A percentile compares a stretch with the other conserved stretches of the same genome.
These are phyloP conservation scores for Shinisaurus crocodilurus DNA, from an alignment of 2,113 vertebrate genomes.

Conservation along the genomic window DNA sequence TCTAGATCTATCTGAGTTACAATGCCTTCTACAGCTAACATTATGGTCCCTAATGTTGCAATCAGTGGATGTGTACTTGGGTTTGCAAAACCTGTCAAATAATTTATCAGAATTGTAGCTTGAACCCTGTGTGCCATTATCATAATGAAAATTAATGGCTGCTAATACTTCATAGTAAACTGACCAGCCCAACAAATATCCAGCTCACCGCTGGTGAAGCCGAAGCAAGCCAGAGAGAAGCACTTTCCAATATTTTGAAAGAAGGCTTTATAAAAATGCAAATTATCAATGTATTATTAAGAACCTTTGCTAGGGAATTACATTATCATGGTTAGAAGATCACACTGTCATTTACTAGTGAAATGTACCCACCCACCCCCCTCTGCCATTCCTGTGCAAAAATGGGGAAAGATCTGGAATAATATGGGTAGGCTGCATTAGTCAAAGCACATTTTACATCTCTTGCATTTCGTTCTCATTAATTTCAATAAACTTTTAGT, in stretches of 20 bases:
- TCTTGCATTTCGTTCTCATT: not conserved
- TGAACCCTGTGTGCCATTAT: not conserved
- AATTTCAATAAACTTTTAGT: not conserved
- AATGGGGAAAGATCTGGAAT: not conserved
- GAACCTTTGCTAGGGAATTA: not conserved
- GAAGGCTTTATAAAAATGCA: not conserved
- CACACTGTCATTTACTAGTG: not conserved
- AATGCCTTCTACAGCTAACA: not conserved
- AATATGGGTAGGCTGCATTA: not conserved
- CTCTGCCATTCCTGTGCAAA: not conserved
- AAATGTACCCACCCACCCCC: not conserved
- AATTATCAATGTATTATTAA: not conserved
- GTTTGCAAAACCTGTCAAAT: conserved; percentile 6
- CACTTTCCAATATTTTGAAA: not conserved
- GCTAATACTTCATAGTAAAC: not conserved
- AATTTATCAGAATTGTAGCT: not conserved
- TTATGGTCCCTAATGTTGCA: not conserved
- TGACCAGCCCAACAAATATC: not conserved
- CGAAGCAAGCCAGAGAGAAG: not conserved
- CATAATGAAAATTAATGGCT: conserved; percentile 25
- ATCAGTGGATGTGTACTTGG: not conserved
- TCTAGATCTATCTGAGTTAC: not conserved
- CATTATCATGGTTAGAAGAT: not conserved
- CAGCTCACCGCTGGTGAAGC: not conserved
- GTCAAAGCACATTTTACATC: not conserved